These are phyloP conservation scores for Meriones unguiculatus DNA, from an alignment of 2,113 vertebrate genomes.

Conservation along the genomic window DNA sequence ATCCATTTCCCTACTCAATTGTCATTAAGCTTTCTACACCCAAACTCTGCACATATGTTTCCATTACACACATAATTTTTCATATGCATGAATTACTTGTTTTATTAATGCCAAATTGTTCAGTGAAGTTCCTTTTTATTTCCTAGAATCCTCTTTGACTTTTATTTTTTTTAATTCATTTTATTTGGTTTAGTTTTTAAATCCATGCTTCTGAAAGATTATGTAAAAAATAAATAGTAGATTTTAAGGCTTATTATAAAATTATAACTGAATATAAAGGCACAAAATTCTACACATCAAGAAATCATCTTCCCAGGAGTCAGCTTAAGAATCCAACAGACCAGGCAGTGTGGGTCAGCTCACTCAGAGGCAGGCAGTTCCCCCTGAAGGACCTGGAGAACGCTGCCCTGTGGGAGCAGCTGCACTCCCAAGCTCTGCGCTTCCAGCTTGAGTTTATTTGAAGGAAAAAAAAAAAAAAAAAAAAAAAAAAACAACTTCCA, in stretches of 20 bases:
- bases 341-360: not conserved
- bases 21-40: not conserved
- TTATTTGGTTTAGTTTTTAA: not conserved
- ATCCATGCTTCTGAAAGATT: conserved; percentile 13
- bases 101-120: not conserved
- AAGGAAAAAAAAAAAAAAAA: too few species aligned
- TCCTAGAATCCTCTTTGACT: not conserved
- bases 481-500: too few species aligned
- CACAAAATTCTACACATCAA: not conserved
- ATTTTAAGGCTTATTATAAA: conserved; percentile 24
- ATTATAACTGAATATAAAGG: not conserved
- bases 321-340: not conserved
- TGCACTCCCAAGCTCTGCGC: not conserved
- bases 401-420: not conserved
- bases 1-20: not conserved
- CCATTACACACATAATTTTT: conserved; percentile 9
- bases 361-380: not conserved
- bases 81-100: not conserved
- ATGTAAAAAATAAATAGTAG: not conserved
- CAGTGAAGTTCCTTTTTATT: not conserved
- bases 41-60: not conserved
- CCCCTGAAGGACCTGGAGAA: not conserved
- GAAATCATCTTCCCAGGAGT: not conserved
- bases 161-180: conserved; percentile 19
- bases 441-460: conserved; percentile 47